Evolutionary conservation across 1,140 invertebrate species (phyloP), one percentile per base, ranked within the genome.

Genomic region (Trissolcus basalis): DNA sequence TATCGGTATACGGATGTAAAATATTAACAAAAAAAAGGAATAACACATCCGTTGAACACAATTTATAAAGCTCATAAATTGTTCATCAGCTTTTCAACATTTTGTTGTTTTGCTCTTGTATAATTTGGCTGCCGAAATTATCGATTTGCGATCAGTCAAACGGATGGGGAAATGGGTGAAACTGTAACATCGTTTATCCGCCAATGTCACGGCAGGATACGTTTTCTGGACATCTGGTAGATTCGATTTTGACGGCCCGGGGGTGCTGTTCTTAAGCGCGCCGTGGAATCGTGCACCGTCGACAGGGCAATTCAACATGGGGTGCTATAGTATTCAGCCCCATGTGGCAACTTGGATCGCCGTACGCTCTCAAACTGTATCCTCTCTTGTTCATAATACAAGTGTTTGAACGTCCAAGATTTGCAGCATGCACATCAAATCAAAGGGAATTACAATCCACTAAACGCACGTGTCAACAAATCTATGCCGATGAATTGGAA

Each of bases 161-260:
- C 13, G 41, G 47, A 64, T 47, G 51, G 47, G 60, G 60, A 65
- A 73, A 73, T 60, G 43, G 51, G 47, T 54, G 60, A 65, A 73
- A 73, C 55, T 74, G 58, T 68, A 56, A 60, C 55, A 32, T 44
- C 48, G 71, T 74, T 74, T 67, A 32, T 61, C 49, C 71, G 77
- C 75, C 78, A 75, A 79, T 78, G 76, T 82, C 78, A 53, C 76
- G 71, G 69, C 63, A 64, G 68, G 80, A 81, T 82, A 82, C 81
- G 79, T 80, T 84, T 80, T 72, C 80, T 79, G 84, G 84, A 87
- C 87, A 88, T 88, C 86, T 88, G 87, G 83, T 85, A 78, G 83
- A 87, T 87, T 87, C 84, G 86, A 87, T 87, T 87, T 87, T 88
- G 86, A 87, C 87, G 87, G 80, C 80, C 81, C 78, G 78, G 81